Conservation (phyloP, 1,140 invertebrate species). For the Tachypleus tridentatus region DNA sequence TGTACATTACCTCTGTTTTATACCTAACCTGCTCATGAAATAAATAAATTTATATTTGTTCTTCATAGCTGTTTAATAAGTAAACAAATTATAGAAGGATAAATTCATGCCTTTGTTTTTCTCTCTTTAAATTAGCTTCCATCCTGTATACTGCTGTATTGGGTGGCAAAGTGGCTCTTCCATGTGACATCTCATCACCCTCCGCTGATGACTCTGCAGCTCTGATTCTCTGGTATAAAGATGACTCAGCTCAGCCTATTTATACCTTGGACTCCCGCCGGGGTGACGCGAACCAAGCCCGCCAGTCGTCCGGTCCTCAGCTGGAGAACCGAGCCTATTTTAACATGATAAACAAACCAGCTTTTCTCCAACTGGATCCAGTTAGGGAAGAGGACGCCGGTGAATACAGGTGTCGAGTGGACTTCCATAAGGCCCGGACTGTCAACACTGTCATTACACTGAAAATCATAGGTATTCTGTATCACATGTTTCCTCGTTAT, state of each 20-base stretch:
- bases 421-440: slow-evolving; percentile 72
- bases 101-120: too few relatives aligned
- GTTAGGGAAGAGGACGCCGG: slow-evolving; percentile 46
- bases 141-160: background rate
- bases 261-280: slow-evolving; percentile 36
- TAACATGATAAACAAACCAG: slow-evolving; percentile 6
- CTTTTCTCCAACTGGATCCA: slow-evolving; percentile 10
- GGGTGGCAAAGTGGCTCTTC: slow-evolving; percentile 56
- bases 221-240: slow-evolving; percentile 72
- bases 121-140: too few relatives aligned
- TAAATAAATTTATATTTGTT: too few relatives aligned
- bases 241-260: slow-evolving; percentile 57
- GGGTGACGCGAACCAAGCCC: slow-evolving; percentile 8
- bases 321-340: slow-evolving; percentile 10
- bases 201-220: slow-evolving; percentile 55
- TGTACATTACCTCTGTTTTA: too few relatives aligned
- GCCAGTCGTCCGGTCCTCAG: slow-evolving; percentile 4
- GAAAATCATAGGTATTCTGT: slow-evolving; percentile 58
- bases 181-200: slow-evolving; percentile 61
- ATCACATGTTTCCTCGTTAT: too few relatives aligned
- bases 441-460: slow-evolving; percentile 70
- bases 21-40: too few relatives aligned
- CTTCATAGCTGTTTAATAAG: too few relatives aligned
- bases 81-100: too few relatives aligned
- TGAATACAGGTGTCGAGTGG: slow-evolving; percentile 70